Conservation (phyloP, 30 jellyfish, hydroid and myxozoan species). For the Phacellophora camtschatica region DNA sequence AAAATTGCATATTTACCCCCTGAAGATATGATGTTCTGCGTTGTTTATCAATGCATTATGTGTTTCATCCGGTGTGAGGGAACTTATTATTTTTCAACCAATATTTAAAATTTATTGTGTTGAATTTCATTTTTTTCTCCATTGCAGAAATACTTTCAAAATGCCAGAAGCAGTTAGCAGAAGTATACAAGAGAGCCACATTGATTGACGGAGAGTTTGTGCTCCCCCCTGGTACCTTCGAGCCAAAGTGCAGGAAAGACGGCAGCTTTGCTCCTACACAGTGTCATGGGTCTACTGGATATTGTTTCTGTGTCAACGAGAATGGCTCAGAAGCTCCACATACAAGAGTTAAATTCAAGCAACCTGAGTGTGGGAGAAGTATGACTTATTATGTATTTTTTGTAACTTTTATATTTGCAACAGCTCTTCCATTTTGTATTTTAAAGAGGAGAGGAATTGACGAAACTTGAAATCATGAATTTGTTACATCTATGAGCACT, state of each 20-base stretch:
- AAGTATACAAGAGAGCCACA: conserved; percentile 12
- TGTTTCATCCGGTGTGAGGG: too few species aligned
- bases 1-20: too few species aligned
- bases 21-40: too few species aligned
- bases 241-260: conserved; percentile 73
- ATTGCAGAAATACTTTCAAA: conserved; percentile 18
- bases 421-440: too few species aligned
- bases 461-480: too few species aligned
- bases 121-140: background rate
- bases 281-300: conserved; percentile 92
- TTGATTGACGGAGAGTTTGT: conserved; percentile 26
- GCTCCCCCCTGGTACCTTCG: conserved; percentile 55
- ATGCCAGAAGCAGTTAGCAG: conserved; percentile 27
- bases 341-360: conserved; percentile 27
- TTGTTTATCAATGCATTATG: too few species aligned
- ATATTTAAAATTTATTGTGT: background rate
- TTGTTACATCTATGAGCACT: conserved; percentile 25
- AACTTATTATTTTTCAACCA: too few species aligned
- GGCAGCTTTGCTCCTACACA: conserved; percentile 73
- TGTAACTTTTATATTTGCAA: too few species aligned
- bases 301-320: conserved; percentile 88
- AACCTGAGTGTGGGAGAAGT: conserved; percentile 60
- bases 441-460: too few species aligned
- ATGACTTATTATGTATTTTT: too few species aligned
- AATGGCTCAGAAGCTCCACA: conserved; percentile 49